phyloP scores from a whole-genome alignment of 2,888 invertebrate genomes.

The Scaptomyza cyrtandrae region DNA sequence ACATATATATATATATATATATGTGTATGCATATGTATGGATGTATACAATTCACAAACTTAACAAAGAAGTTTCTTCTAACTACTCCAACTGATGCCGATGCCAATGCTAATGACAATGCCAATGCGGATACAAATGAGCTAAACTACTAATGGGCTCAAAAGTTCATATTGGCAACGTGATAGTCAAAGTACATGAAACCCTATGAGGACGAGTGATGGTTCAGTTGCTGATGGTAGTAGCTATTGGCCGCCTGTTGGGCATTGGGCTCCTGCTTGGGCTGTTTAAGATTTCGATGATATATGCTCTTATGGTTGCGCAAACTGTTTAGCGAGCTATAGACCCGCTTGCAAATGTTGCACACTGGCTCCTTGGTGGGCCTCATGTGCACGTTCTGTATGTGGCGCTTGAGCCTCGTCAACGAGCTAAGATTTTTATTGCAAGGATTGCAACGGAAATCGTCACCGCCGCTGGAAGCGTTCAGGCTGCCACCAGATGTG shows the following conservation, averaged over 20 bases:
- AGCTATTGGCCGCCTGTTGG: constrained; percentile 61
- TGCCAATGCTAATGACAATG: constrained; percentile 19
- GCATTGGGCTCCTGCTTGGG: constrained; percentile 85
- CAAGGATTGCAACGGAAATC: constrained; percentile 96
- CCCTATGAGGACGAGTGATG: constrained; percentile 84
- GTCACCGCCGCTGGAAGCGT: constrained; percentile 86
- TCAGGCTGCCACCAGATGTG: constrained; percentile 65
- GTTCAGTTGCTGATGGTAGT: constrained; percentile 69
- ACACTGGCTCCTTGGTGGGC: constrained; percentile 94
- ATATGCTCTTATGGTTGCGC: constrained; percentile 96
- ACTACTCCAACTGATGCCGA: constrained; percentile 3
- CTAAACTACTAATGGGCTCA: constrained; percentile 40
- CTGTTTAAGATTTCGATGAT: constrained; percentile 93
- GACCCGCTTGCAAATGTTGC: constrained; percentile 96
- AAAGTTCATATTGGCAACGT: constrained; percentile 78
- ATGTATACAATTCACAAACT: constrained; percentile 43
- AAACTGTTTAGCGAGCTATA: constrained; percentile 96
- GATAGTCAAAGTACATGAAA: constrained; percentile 83
- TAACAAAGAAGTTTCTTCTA: constrained; percentile 45
- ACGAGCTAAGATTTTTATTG: constrained; percentile 94
- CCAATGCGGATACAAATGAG: constrained; percentile 1
- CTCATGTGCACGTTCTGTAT: constrained; percentile 96
- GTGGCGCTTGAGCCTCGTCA: constrained; percentile 95
- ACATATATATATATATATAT: neutral
- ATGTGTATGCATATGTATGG: neutral